A percentile compares a stretch with the other conserved stretches of the same genome.
Evolutionary conservation across 2,797 vertebrate species (phyloP).

Genomic region (Karalla daura): DNA sequence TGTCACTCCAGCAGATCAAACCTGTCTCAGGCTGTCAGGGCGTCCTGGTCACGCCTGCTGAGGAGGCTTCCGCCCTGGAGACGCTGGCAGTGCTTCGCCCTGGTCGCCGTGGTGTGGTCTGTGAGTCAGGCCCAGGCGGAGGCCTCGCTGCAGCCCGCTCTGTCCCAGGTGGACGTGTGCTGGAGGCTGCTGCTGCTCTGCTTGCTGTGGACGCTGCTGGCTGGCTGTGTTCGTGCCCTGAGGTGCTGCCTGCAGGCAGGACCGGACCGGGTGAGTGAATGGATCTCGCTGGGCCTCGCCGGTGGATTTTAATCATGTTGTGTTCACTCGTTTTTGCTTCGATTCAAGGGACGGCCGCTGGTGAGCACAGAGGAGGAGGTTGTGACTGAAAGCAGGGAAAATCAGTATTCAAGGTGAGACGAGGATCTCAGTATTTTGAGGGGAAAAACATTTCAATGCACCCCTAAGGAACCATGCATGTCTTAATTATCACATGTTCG

Average conservation of each 20-base stretch:
- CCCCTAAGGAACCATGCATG: no score
- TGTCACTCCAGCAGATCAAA: neutral
- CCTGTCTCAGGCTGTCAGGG: slow-evolving; percentile 1
- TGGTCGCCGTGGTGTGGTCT: slow-evolving; percentile 61
- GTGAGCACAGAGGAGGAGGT: slow-evolving; percentile 28
- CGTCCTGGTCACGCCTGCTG: slow-evolving; percentile 6
- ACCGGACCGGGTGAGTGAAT: slow-evolving; percentile 48
- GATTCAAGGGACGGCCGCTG: slow-evolving; percentile 34
- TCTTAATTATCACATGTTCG: no score
- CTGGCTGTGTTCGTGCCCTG: slow-evolving; percentile 38
- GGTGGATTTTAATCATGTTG: neutral
- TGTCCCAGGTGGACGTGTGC: slow-evolving; percentile 30
- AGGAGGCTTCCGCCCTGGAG: neutral
- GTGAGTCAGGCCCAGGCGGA: slow-evolving; percentile 74
- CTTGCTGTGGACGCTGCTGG: slow-evolving; percentile 56
- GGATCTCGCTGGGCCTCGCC: neutral
- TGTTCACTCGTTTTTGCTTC: slow-evolving; percentile 35
- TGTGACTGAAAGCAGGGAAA: slow-evolving; percentile 24
- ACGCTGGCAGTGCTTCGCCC: slow-evolving; percentile 45
- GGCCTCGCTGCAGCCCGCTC: slow-evolving; percentile 57
- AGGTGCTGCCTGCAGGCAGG: slow-evolving; percentile 31
- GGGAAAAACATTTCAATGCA: no score
- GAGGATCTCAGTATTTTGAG: neutral
- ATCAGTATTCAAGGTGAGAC: slow-evolving; percentile 59
- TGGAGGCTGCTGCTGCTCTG: slow-evolving; percentile 59